Evolutionary conservation across 2,888 invertebrate species (phyloP).

Genomic region (Pristionchus japonicus): DNA sequence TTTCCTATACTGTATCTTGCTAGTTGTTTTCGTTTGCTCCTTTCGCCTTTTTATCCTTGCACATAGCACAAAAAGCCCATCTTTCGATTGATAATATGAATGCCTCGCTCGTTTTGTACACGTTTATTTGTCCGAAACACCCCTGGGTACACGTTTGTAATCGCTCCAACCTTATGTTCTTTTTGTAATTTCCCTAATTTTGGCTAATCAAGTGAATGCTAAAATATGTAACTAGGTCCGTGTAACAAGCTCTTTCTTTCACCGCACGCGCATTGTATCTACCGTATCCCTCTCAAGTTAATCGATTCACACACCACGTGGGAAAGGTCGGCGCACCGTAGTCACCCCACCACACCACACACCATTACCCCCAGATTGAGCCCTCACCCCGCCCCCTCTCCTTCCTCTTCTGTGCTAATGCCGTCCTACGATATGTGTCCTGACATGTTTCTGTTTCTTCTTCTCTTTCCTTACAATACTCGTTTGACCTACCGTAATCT

Average conservation of each 20-base stretch:
- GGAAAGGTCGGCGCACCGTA: slow-evolving; percentile 14
- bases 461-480: background rate
- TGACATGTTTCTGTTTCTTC: background rate
- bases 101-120: background rate
- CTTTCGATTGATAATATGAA: slow-evolving; percentile 3
- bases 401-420: slow-evolving; percentile 23
- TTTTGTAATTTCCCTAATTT: background rate
- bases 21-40: slow-evolving; percentile 12
- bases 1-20: slow-evolving; percentile 20
- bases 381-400: background rate
- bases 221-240: background rate
- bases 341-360: background rate
- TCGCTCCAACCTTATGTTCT: background rate
- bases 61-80: background rate
- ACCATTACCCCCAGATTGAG: background rate
- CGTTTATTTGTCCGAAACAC: background rate
- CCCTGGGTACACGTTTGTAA: slow-evolving; percentile 16
- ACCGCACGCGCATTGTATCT: background rate
- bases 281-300: slow-evolving; percentile 27
- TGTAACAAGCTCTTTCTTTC: slow-evolving; percentile 17
- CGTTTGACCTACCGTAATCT: background rate
- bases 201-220: background rate
- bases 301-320: background rate
- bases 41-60: background rate
- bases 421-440: slow-evolving; percentile 9